Evolutionary conservation across 2,797 vertebrate species (phyloP).

Genomic region (Limnodromus scolopaceus): DNA sequence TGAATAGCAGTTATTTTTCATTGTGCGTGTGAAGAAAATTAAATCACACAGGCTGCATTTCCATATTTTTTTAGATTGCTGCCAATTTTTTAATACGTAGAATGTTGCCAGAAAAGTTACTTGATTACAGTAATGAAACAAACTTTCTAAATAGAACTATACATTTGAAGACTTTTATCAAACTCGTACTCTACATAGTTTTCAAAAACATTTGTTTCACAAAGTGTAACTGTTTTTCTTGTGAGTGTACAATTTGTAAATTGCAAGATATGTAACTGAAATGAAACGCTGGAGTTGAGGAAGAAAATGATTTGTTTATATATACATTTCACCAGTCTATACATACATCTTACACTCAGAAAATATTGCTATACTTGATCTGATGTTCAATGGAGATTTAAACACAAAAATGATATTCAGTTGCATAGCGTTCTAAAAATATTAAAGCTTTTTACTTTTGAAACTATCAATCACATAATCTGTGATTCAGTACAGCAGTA

Average conservation of each 20-base stretch:
- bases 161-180: background rate
- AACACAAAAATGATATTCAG: background rate
- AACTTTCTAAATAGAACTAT: background rate
- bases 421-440: background rate
- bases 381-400: background rate
- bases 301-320: background rate
- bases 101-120: background rate
- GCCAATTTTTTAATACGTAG: background rate
- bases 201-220: background rate
- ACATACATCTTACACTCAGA: background rate
- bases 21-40: constrained; percentile 23
- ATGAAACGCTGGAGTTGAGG: background rate
- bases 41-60: constrained; percentile 40
- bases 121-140: constrained; percentile 16
- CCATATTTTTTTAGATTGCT: constrained; percentile 15
- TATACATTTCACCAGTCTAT: background rate
- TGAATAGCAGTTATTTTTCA: constrained; percentile 56
- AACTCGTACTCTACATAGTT: background rate
- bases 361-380: background rate
- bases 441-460: background rate
- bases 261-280: background rate
- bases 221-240: background rate
- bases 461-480: background rate
- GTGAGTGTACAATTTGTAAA: background rate
- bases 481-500: background rate